Evolutionary conservation across 2,888 invertebrate genomes (phyloP).

Genomic region (Tenodera sinensis): DNA sequence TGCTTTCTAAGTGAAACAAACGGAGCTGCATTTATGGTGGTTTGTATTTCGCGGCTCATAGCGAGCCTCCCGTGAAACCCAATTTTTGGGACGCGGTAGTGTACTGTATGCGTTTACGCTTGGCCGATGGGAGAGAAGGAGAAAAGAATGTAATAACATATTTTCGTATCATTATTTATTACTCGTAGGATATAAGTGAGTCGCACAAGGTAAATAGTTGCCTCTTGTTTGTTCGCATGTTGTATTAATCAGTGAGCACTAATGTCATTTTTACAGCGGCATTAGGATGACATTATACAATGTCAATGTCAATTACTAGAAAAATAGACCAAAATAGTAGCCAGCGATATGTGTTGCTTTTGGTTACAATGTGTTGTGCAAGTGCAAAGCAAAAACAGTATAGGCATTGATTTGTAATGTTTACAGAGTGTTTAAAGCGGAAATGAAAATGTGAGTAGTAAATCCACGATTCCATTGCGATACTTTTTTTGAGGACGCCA

Average conservation of each 20-base stretch:
- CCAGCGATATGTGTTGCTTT: not conserved
- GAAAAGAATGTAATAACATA: conserved; percentile 29
- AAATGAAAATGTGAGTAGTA: not conserved
- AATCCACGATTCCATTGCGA: conserved; percentile 18
- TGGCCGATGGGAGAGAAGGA: conserved; percentile 30
- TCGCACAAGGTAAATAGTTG: conserved; percentile 11
- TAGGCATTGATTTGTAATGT: not conserved
- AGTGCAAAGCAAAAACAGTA: not conserved
- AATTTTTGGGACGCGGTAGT: conserved; percentile 30
- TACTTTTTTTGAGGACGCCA: conserved; percentile 32
- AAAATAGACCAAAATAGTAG: conserved; percentile 18
- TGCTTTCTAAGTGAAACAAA: not conserved
- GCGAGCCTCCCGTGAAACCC: conserved; percentile 26
- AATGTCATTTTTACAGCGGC: conserved; percentile 18
- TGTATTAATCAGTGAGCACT: conserved; percentile 14
- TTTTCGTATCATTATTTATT: conserved; percentile 22
- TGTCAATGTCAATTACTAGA: conserved; percentile 33
- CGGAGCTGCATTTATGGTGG: not conserved
- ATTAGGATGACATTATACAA: conserved; percentile 28
- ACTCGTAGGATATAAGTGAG: not conserved
- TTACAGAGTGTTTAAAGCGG: not conserved
- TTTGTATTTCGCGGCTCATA: conserved; percentile 30
- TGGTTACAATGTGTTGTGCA: not conserved
- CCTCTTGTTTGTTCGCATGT: conserved; percentile 9
- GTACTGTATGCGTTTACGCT: conserved; percentile 31